Base-by-base conservation (phyloP, 1,140 invertebrate genomes). In the Amyelois transitella region DNA sequence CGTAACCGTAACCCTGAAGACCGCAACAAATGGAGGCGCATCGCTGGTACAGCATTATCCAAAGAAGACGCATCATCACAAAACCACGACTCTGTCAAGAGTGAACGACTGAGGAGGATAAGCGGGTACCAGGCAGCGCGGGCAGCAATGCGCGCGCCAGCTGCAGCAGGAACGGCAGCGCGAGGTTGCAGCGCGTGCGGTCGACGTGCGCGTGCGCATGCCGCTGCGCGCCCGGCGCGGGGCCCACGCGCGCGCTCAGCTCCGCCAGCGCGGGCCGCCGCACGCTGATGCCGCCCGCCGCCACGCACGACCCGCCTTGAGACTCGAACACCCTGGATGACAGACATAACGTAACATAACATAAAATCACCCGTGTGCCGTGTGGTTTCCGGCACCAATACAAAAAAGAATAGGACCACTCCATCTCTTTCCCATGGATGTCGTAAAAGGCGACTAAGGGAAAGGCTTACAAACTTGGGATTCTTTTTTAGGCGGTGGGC, bases 141-240 rank as follows among this genome's bases (percentile, higher is more conserved):
- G 94, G 92, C 3, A 93, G 72, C 51, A 95, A 81, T 66, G 94
- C 94, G 18, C 92, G 84, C 0, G 90, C 90, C 18, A 96, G 70
- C 32, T 92, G 91, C 59, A 94, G 86, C 8, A 94, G 79, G 81
- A 95, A 95, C 12, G 94, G 91, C 19, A 94, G 90, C 1, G 93
- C 93, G 1, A 96, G 75, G 75, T 94, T 94, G n/a, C 95, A 69
- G 48, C 93, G 86, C 2, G 93, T 91, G 50, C 94, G 90, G 66
- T 95, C 94, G 12, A 95, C 90, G 12, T 93, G 89, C 19, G 94
- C 89, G 74, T 95, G 92, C 91, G 89, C 75, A 90, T 38, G 32
- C 32, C 32, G 7, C 1, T 91, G 61, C 6, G 81, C 89, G 58
- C 93, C 92, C 19, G 92, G 90, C n/a, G 90, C 86, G 62, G 91